phyloP scores from a whole-genome alignment of 2,797 vertebrate species.

The Anguilla pacifica region DNA sequence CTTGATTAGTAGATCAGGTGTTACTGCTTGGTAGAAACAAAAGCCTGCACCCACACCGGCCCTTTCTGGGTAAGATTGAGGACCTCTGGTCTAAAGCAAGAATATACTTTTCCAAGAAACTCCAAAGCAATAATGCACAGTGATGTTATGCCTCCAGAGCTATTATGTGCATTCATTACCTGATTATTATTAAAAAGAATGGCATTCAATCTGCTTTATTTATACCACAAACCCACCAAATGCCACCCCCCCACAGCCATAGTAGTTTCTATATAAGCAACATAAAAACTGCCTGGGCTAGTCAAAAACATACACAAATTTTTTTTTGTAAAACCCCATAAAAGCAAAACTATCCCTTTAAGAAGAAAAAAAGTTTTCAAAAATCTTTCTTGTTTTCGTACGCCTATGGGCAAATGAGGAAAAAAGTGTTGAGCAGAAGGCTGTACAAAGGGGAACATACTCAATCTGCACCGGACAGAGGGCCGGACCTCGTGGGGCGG shows the following conservation, averaged over 20 bases:
- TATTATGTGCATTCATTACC: too few species aligned
- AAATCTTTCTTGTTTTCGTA: constrained; percentile 21
- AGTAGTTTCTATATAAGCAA: not conserved
- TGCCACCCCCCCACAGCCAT: not conserved
- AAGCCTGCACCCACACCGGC: too few species aligned
- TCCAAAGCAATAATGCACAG: too few species aligned
- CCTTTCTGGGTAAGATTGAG: too few species aligned
- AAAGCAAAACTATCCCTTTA: not conserved
- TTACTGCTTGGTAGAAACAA: too few species aligned
- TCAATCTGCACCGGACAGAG: constrained; percentile 30
- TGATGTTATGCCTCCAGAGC: too few species aligned
- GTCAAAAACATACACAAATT: not conserved
- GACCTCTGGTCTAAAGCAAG: too few species aligned
- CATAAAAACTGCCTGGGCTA: not conserved
- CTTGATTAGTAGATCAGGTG: too few species aligned
- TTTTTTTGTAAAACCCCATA: not conserved
- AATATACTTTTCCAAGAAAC: too few species aligned
- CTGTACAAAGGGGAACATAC: constrained; percentile 38
- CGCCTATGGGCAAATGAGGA: constrained; percentile 34
- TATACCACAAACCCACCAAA: not conserved
- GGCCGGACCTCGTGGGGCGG: not conserved
- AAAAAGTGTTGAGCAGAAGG: not conserved
- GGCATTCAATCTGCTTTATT: not conserved
- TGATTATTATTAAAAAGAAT: too few species aligned
- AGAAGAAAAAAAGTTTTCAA: not conserved